Percentiles rank a stretch among this genome's conserved stretches.
These are phyloP conservation scores for Anabacerthia variegaticeps DNA, from an alignment of 2,797 vertebrate species.

Conservation along the genomic window DNA sequence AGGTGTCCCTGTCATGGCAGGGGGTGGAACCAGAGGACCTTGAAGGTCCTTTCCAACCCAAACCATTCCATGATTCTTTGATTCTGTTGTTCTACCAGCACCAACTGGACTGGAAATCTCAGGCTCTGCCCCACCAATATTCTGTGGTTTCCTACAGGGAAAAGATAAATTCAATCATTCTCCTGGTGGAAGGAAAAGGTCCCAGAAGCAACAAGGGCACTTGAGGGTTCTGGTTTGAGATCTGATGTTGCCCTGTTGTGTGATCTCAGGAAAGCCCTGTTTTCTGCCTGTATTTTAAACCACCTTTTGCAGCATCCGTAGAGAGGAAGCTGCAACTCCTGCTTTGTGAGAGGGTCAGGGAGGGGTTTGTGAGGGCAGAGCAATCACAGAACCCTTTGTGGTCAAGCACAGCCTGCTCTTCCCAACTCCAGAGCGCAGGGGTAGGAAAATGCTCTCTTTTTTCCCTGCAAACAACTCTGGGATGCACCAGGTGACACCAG, in stretches of 20 bases:
- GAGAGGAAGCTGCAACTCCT: accelerated
- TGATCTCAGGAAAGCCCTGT: not conserved
- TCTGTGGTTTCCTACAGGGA: not conserved
- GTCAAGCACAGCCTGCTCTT: not conserved
- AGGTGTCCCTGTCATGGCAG: accelerated
- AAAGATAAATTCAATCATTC: not conserved
- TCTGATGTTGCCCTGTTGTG: not conserved
- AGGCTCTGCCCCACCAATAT: accelerated
- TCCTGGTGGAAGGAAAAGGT: not conserved
- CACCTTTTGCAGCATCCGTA: not conserved
- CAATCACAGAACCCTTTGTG: not conserved
- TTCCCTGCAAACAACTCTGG: not conserved
- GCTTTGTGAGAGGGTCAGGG: not conserved
- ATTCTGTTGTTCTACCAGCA: not conserved
- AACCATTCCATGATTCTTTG: not conserved
- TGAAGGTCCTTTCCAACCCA: not conserved
- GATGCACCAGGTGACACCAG: accelerated
- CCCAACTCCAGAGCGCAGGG: not conserved
- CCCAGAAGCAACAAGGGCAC: not conserved
- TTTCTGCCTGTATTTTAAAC: not conserved
- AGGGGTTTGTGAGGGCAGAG: not conserved
- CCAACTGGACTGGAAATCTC: not conserved
- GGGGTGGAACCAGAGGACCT: not conserved
- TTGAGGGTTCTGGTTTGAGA: not conserved
- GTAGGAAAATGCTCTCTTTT: not conserved